These are phyloP conservation scores for Phalanger gymnotis DNA, from an alignment of 2,797 vertebrate species.

Conservation along the genomic window DNA sequence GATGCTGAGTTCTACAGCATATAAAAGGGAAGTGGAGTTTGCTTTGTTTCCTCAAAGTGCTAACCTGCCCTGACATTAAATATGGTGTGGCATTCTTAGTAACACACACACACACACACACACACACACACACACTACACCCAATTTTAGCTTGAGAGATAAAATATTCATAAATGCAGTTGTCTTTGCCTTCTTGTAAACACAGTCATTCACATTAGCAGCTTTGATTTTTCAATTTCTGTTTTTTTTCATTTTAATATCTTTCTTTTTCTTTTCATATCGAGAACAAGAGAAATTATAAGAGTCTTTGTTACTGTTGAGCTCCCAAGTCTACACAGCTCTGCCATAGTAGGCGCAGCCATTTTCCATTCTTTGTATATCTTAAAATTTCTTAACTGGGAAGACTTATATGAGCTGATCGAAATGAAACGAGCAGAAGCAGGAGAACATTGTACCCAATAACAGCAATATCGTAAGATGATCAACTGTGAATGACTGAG, in stretches of 20 bases:
- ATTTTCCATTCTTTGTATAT: background rate
- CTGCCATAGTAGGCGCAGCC: background rate
- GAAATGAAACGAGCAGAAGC: background rate
- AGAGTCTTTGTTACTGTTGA: background rate
- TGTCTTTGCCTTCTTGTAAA: background rate
- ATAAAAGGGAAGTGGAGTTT: background rate
- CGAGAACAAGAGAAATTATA: background rate
- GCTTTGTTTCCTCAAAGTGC: background rate
- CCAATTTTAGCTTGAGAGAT: background rate
- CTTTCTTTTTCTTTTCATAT: background rate
- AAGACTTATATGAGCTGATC: background rate
- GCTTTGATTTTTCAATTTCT: background rate
- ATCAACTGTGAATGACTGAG: background rate
- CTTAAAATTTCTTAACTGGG: background rate
- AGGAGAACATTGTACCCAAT: background rate
- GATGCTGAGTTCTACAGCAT: background rate
- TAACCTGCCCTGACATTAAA: background rate
- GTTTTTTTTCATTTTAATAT: constrained; percentile 1
- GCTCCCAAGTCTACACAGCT: background rate
- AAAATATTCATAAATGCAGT: background rate
- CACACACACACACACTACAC: no score
- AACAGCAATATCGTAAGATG: background rate
- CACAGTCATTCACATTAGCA: background rate
- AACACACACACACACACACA: background rate
- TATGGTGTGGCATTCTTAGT: background rate